phyloP scores from a whole-genome alignment of 2,888 invertebrate genomes.

The Dynastes tityus region DNA sequence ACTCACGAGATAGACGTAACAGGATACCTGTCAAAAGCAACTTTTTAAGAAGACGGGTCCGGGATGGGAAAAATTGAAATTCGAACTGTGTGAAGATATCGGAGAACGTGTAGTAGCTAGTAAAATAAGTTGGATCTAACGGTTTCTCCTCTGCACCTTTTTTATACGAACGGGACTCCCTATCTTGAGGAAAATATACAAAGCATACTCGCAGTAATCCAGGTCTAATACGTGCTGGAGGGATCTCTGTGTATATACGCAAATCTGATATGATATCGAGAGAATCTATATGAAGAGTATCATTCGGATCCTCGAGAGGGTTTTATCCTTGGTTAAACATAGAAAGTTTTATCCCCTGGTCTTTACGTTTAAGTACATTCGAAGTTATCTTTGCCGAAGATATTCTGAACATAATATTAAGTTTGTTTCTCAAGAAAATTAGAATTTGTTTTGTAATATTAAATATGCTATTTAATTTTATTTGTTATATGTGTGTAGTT shows the following conservation, averaged over 20 bases:
- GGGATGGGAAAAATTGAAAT: background rate
- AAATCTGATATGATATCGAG: background rate
- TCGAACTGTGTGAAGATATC: background rate
- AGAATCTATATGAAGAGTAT: background rate
- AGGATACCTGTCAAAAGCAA: background rate
- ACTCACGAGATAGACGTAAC: background rate
- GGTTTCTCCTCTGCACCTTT: background rate
- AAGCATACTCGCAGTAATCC: constrained; percentile 1
- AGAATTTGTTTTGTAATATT: too few relatives aligned
- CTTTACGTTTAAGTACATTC: background rate
- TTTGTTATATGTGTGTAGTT: too few relatives aligned
- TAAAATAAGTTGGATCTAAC: background rate
- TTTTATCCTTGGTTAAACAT: constrained; percentile 1
- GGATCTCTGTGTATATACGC: background rate
- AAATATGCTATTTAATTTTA: too few relatives aligned
- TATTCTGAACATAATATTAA: too few relatives aligned
- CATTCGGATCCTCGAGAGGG: background rate
- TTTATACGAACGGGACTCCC: background rate
- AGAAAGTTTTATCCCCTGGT: background rate
- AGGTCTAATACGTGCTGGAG: background rate
- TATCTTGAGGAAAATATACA: background rate
- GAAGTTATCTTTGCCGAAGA: background rate
- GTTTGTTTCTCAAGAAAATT: too few relatives aligned
- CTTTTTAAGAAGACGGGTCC: background rate
- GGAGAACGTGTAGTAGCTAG: background rate